phyloP scores from a whole-genome alignment of 1,140 invertebrate species.

The Physella acuta region DNA sequence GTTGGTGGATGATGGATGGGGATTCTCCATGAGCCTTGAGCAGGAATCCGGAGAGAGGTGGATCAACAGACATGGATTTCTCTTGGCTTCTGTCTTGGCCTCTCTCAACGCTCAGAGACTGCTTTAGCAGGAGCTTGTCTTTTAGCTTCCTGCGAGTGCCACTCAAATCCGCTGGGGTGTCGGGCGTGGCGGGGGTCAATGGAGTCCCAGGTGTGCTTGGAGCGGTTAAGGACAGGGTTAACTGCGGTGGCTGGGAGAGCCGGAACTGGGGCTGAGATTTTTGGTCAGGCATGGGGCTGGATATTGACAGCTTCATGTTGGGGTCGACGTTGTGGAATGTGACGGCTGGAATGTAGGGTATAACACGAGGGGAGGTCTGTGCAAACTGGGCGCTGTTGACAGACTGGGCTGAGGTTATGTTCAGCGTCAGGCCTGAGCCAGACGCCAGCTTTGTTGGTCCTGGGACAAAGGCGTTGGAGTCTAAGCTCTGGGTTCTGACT shows the following conservation, averaged over 20 bases:
- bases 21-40: not conserved
- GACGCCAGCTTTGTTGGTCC: not conserved
- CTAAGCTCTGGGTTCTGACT: not conserved
- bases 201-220: constrained; percentile 20
- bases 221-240: not conserved
- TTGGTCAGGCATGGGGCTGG: not conserved
- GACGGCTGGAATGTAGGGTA: constrained; percentile 25
- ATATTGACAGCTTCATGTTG: not conserved
- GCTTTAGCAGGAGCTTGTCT: constrained; percentile 49
- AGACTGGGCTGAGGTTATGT: constrained; percentile 15
- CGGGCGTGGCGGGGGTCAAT: constrained; percentile 28
- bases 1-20: not conserved
- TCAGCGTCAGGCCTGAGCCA: constrained; percentile 9
- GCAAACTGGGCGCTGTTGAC: constrained; percentile 12
- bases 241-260: not conserved
- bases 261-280: not conserved
- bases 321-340: constrained; percentile 23
- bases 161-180: constrained; percentile 29
- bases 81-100: constrained; percentile 11
- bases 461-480: not conserved
- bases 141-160: constrained; percentile 38
- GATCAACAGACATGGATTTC: not conserved
- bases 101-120: constrained; percentile 52
- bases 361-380: constrained; percentile 24
- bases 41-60: not conserved